These are phyloP conservation scores for Crotophaga sulcirostris DNA, from an alignment of 2,113 vertebrate species.

Conservation along the genomic window DNA sequence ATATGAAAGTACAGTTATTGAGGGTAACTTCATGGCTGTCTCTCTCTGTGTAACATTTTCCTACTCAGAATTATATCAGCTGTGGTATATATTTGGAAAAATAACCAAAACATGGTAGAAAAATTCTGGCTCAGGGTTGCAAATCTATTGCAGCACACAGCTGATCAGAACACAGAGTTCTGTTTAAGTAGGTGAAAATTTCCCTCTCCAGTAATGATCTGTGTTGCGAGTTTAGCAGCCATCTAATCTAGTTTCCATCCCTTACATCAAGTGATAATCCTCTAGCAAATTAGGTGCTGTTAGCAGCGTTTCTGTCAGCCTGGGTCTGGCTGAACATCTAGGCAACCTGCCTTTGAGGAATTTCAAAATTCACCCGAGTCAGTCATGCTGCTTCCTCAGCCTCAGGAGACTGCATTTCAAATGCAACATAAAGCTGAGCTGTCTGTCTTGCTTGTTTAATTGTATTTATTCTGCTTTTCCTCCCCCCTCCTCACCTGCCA, in stretches of 20 bases:
- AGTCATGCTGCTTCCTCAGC: background rate
- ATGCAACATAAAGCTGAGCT: background rate
- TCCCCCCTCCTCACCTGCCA: background rate
- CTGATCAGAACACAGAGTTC: background rate
- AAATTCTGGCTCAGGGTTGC: background rate
- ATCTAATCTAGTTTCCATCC: slow-evolving; percentile 8
- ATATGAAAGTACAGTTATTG: background rate
- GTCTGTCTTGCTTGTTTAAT: background rate
- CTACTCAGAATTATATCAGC: background rate
- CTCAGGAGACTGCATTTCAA: background rate
- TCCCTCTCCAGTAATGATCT: background rate
- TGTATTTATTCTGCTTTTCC: background rate
- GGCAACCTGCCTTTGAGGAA: slow-evolving; percentile 39
- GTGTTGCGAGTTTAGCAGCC: background rate
- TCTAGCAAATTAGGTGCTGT: slow-evolving; percentile 9
- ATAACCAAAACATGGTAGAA: background rate
- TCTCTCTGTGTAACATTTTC: background rate
- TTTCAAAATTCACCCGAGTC: background rate
- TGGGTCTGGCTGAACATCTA: background rate
- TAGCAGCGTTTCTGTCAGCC: slow-evolving; percentile 25
- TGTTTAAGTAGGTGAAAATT: background rate
- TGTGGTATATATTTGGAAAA: background rate
- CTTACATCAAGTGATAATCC: background rate
- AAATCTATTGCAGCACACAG: background rate
- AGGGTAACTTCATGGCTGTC: background rate